Conservation (phyloP, 1,140 invertebrate species). For the Drosophila santomea region DNA sequence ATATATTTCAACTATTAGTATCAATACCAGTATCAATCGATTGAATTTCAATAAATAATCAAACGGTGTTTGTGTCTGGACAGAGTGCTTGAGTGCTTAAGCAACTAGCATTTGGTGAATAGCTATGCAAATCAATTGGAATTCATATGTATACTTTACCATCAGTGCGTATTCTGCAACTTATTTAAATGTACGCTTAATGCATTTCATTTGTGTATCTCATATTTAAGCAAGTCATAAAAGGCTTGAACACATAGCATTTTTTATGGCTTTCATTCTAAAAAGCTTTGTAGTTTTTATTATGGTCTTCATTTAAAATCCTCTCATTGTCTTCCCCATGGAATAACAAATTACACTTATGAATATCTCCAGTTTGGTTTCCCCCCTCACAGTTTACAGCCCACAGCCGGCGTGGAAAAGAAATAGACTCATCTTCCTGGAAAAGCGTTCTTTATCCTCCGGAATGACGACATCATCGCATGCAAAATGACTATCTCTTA, state of each 20-base stretch:
- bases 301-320: background rate
- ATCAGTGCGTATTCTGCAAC: background rate
- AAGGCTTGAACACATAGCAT: background rate
- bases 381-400: background rate
- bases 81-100: constrained; percentile 20
- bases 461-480: constrained; percentile 45
- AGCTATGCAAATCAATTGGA: constrained; percentile 5
- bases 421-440: constrained; percentile 8
- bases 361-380: constrained; percentile 35
- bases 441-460: constrained; percentile 23
- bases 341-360: constrained; percentile 53
- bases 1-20: background rate
- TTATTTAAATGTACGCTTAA: too few relatives aligned
- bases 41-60: background rate
- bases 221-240: background rate
- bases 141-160: constrained; percentile 26
- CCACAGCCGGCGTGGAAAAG: background rate
- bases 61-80: background rate
- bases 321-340: constrained; percentile 2
- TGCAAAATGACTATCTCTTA: constrained; percentile 1
- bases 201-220: background rate
- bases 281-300: background rate
- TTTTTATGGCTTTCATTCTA: constrained; percentile 4
- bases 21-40: background rate
- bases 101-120: constrained; percentile 21